Percentiles rank a stretch among this genome's conserved stretches.
Evolutionary conservation across 2,113 vertebrate genomes (phyloP).

Genomic region (Amazona guildingii): DNA sequence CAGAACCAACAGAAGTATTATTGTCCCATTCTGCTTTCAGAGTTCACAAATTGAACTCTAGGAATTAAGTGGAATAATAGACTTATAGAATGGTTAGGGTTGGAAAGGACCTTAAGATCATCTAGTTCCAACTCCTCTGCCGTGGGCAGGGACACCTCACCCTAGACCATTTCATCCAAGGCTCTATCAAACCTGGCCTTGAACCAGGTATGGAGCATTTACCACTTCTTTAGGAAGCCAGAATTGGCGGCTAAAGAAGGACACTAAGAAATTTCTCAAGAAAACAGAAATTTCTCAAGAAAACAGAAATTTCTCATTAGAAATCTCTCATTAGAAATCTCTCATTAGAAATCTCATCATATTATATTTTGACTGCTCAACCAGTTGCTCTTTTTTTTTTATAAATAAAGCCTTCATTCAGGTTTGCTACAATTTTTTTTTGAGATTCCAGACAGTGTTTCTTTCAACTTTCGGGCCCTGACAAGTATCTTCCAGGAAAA

Average conservation of each 20-base stretch:
- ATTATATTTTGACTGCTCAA: background rate
- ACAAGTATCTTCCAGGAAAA: conserved; percentile 38
- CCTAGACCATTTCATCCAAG: background rate
- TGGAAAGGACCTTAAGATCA: background rate
- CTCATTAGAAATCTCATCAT: background rate
- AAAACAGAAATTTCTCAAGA: background rate
- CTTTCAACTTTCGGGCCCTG: conserved; percentile 24
- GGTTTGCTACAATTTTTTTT: background rate
- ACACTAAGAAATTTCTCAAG: background rate
- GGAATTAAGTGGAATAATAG: background rate
- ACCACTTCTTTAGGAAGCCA: background rate
- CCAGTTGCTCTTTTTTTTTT: background rate
- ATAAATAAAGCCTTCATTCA: background rate
- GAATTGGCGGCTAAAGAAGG: background rate
- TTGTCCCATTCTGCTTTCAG: background rate
- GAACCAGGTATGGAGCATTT: background rate
- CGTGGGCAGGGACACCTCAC: background rate
- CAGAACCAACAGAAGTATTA: background rate
- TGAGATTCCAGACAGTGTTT: background rate
- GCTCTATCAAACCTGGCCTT: background rate
- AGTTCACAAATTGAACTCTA: background rate
- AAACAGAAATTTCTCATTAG: no score
- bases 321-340: background rate
- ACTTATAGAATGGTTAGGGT: background rate
- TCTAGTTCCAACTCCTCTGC: background rate